A percentile compares a stretch with the other conserved stretches of the same genome.
phyloP scores from a whole-genome alignment of 2,888 invertebrate species.

The Tortrix viridana region DNA sequence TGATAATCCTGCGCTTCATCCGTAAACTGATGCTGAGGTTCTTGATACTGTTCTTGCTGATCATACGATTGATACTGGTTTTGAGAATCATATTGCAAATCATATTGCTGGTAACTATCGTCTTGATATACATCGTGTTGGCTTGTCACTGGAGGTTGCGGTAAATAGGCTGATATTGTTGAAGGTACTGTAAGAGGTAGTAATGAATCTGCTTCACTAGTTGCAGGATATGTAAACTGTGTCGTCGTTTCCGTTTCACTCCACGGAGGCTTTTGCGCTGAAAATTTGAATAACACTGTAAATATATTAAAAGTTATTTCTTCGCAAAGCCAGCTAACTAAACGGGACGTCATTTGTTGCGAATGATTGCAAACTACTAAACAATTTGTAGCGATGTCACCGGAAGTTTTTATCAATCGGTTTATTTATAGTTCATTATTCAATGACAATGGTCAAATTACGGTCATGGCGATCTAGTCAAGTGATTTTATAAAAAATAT shows the following conservation, averaged over 20 bases:
- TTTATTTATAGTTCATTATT: conserved; percentile 39
- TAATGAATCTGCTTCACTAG: conserved; percentile 65
- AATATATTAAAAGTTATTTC: conserved; percentile 56
- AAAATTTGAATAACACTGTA: conserved; percentile 63
- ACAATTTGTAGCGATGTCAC: conserved; percentile 46
- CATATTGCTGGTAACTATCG: conserved; percentile 61
- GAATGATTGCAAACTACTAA: conserved; percentile 47
- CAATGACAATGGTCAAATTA: conserved; percentile 37
- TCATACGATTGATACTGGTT: conserved; percentile 48
- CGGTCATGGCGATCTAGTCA: background rate
- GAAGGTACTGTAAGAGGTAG: conserved; percentile 66
- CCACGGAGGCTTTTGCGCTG: conserved; percentile 79
- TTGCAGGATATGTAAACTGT: conserved; percentile 69
- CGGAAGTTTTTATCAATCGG: conserved; percentile 72
- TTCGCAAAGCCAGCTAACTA: conserved; percentile 58
- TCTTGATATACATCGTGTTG: conserved; percentile 62
- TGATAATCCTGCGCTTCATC: conserved; percentile 48
- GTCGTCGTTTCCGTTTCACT: conserved; percentile 67
- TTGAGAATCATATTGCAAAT: conserved; percentile 55
- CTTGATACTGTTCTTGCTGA: conserved; percentile 45
- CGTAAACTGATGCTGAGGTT: conserved; percentile 45
- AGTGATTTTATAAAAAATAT: too few relatives aligned
- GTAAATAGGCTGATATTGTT: conserved; percentile 63
- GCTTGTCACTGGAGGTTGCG: conserved; percentile 63
- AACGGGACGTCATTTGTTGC: conserved; percentile 57